Percentiles rank a stretch among this genome's conserved stretches.
Evolutionary conservation across 2,888 invertebrate species (phyloP).

Genomic region (Seira ritae): DNA sequence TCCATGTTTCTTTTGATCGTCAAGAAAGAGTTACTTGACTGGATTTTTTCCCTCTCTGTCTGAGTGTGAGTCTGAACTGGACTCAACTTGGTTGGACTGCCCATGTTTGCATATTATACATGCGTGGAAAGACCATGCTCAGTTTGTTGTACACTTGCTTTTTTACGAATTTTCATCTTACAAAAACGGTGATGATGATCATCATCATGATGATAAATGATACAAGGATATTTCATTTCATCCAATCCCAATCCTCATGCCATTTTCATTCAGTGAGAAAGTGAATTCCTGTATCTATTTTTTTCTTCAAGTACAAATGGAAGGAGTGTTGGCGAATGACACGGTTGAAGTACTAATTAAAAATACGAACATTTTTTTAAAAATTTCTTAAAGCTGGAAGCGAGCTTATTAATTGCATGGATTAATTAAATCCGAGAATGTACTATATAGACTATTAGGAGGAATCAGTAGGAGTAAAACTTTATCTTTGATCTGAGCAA

Average conservation of each 20-base stretch:
- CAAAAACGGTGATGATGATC: conserved; percentile 17
- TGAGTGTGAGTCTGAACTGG: too few species aligned
- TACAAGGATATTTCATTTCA: conserved; percentile 50
- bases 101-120: conserved; percentile 37
- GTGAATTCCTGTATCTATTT: neutral
- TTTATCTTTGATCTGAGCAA: conserved; percentile 13
- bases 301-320: conserved; percentile 2
- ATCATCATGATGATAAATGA: conserved; percentile 45
- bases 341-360: too few species aligned
- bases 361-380: too few species aligned
- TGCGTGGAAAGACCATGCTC: neutral
- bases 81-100: too few species aligned
- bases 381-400: too few species aligned
- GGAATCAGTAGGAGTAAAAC: too few species aligned
- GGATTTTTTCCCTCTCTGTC: conserved; percentile 10
- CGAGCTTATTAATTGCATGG: too few species aligned
- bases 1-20: too few species aligned
- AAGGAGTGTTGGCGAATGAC: too few species aligned
- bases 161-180: conserved; percentile 20
- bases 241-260: too few species aligned
- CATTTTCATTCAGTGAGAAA: neutral
- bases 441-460: too few species aligned
- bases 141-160: conserved; percentile 1
- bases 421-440: too few species aligned
- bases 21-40: conserved; percentile 33